Percentiles rank a stretch among this genome's conserved stretches.
Conservation (phyloP, 30 jellyfish, hydroid and myxozoan genomes). For the Chironex yamaguchii region DNA sequence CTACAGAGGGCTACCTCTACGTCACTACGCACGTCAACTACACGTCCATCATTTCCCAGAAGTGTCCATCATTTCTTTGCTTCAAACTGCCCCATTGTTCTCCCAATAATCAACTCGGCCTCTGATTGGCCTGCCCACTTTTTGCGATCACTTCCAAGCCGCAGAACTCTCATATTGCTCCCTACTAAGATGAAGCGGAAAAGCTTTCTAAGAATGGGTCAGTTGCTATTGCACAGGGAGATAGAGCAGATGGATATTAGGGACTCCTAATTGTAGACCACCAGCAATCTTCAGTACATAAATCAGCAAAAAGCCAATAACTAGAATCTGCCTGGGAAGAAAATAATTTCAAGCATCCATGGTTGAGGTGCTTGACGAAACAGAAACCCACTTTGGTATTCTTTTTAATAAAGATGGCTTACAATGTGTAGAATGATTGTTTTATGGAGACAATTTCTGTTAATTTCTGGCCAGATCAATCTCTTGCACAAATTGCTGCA, state of each 20-base stretch:
- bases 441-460: conserved; percentile 36
- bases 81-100: no score
- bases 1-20: no score
- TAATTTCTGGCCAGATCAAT: conserved; percentile 18
- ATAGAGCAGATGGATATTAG: conserved; percentile 29
- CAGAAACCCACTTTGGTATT: neutral
- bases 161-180: no score
- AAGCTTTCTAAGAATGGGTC: conserved; percentile 50
- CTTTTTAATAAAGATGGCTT: neutral
- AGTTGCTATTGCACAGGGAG: conserved; percentile 50
- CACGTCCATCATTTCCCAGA: no score
- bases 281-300: conserved; percentile 11
- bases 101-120: no score
- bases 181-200: conserved; percentile 40
- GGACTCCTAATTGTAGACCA: conserved; percentile 33
- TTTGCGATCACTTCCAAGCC: no score
- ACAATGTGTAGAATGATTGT: conserved; percentile 22
- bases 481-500: conserved; percentile 45
- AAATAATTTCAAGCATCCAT: conserved; percentile 19
- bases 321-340: conserved; percentile 52
- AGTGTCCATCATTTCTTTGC: no score
- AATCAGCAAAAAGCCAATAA: conserved; percentile 14
- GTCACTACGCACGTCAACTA: no score
- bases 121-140: no score
- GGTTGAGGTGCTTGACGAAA: conserved; percentile 34